Conservation (phyloP, 2,113 vertebrate species). For the Brachypteracias leptosomus region DNA sequence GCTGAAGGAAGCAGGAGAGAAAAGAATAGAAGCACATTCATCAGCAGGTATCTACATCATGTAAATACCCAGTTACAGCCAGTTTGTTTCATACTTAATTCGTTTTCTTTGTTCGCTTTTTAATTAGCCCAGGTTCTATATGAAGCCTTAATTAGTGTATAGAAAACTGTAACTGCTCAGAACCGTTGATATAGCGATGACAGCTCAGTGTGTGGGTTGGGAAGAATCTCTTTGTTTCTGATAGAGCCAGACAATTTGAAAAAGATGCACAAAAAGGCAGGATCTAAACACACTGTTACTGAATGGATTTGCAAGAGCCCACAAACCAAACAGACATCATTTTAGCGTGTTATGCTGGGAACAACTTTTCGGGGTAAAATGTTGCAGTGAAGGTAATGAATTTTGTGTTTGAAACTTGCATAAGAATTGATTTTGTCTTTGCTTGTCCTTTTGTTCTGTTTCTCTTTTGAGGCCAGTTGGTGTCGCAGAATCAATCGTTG, state of each 20-base stretch:
- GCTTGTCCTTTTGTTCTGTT: neutral
- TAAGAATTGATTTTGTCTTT: neutral
- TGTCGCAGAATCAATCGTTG: neutral
- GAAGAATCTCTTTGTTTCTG: neutral
- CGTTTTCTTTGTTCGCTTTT: neutral
- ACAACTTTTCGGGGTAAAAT: neutral
- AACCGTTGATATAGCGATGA: neutral
- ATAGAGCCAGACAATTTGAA: neutral
- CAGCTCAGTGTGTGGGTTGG: neutral
- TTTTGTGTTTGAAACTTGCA: neutral
- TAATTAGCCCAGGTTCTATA: conserved; percentile 10
- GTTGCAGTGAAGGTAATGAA: neutral
- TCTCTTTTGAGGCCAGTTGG: neutral
- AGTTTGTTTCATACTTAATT: neutral
- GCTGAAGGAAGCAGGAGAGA: neutral
- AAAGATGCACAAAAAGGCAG: neutral
- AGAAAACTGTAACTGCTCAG: neutral
- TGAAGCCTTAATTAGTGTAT: neutral
- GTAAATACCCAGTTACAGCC: neutral
- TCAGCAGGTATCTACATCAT: neutral
- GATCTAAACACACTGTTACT: neutral
- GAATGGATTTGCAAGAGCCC: neutral
- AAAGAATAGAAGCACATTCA: neutral
- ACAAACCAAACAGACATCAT: neutral
- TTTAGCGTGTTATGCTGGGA: neutral